These are phyloP conservation scores for Atta texana DNA, from an alignment of 1,140 invertebrate species.

Conservation along the genomic window DNA sequence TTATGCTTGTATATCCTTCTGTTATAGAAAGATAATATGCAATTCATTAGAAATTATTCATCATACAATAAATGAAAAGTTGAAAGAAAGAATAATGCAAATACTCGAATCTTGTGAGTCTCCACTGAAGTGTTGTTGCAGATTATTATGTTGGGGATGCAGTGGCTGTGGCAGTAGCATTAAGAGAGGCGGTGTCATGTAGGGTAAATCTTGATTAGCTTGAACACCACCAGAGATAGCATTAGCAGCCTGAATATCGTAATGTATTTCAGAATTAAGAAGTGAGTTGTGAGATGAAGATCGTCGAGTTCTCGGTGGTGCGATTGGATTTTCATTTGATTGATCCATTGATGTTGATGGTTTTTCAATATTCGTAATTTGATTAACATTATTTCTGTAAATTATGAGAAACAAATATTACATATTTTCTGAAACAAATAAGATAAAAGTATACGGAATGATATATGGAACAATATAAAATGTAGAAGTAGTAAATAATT, in stretches of 20 bases:
- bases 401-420: neutral
- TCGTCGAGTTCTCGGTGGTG: conserved; percentile 85
- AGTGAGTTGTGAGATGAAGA: conserved; percentile 86
- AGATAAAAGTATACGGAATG: neutral
- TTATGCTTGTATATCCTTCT: conserved; percentile 97
- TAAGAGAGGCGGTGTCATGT: conserved; percentile 94
- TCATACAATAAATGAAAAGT: neutral
- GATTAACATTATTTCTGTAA: conserved; percentile 74
- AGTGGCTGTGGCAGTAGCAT: conserved; percentile 83
- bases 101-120: conserved; percentile 95
- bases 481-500: neutral
- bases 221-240: conserved; percentile 94
- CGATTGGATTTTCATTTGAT: conserved; percentile 80
- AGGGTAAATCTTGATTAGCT: conserved; percentile 95
- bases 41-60: neutral
- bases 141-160: conserved; percentile 79
- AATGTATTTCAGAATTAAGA: conserved; percentile 73
- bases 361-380: conserved; percentile 70
- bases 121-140: conserved; percentile 91
- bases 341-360: conserved; percentile 73
- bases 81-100: conserved; percentile 65
- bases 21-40: neutral
- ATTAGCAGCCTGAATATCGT: conserved; percentile 91
- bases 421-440: neutral
- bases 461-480: neutral